Percentiles rank a stretch among this genome's conserved stretches.
Conservation (phyloP, 1,140 invertebrate genomes). For the Ceratina australensis region DNA sequence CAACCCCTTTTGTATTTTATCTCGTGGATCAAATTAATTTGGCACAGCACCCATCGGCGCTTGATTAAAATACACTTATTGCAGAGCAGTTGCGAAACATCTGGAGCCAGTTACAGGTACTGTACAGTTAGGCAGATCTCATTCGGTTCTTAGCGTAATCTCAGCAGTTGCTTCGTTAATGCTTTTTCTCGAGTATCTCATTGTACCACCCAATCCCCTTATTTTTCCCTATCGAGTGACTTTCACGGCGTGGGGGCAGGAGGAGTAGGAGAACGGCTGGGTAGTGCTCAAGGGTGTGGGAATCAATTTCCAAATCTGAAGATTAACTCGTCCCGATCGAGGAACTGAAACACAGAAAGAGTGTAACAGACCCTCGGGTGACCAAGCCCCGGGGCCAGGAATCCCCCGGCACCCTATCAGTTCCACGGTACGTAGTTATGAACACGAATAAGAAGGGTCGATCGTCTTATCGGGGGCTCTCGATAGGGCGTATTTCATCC, state of each 20-base stretch:
- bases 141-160: not conserved
- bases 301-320: conserved; percentile 63
- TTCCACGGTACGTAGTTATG: conserved; percentile 61
- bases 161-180: not conserved
- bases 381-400: conserved; percentile 26
- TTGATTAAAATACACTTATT: no score
- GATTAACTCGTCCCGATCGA: conserved; percentile 59
- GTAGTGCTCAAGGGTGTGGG: not conserved
- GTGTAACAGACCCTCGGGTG: conserved; percentile 20
- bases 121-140: not conserved
- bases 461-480: conserved; percentile 60
- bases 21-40: no score
- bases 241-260: conserved; percentile 9
- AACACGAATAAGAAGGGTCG: conserved; percentile 63
- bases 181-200: not conserved
- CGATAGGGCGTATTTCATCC: conserved; percentile 62
- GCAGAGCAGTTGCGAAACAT: no score
- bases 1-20: no score
- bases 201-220: not conserved
- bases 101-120: no score
- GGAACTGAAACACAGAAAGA: not conserved
- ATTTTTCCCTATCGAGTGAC: conserved; percentile 16
- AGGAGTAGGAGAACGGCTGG: no score
- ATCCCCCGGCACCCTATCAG: conserved; percentile 48
- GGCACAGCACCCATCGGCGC: no score